Base-by-base conservation (phyloP, 2,797 vertebrate genomes). In the Antennarius maculatus region DNA sequence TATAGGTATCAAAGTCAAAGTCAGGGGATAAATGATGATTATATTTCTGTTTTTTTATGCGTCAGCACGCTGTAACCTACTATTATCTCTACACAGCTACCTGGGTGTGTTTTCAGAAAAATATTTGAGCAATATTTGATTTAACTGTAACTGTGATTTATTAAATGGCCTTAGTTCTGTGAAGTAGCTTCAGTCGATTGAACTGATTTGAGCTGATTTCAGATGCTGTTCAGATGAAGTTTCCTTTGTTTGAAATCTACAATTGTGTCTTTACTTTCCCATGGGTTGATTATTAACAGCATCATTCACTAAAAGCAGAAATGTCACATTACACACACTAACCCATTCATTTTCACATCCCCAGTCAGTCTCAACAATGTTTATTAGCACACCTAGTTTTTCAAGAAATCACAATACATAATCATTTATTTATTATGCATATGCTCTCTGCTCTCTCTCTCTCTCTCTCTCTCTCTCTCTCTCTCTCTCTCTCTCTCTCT, bases 271-370 rank as follows among this genome's bases (percentile, higher is more conserved):
- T 71, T 29, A 34, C 46, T 62, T 86, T 89, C 76, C 74, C 49
- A 23, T 81, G 29, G 61, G 81, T 90, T 88, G 64, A 91, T 89
- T 51, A 89, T 92, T 92, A 86, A 90, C 79, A 47, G 48, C 10
- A 51, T 51, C 12, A 60, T 76, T 75, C 77, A 17, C 23, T 54
- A 3, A 68, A 76, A 59, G 51, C 37, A 23, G 23, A 23, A 23
- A 23, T 86, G 66, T 64, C 34, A 69, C 28, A 71, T 54, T 77
- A 23, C 23, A 23, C 23, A 23, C 23, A 23, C 77, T 34, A 18
- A 47, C n/a, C 45, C 13, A 48, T 50, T 55, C 0, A 37, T 51
- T 58, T 75, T 61, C n/a, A 49, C 23, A 51, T 31, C 14, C 27
- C 39, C 45, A 54, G 28, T 8, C 10, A 8, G 27, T 31, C 13